Percentiles rank a stretch among this genome's conserved stretches.
Conservation (phyloP, 2,888 invertebrate species). For the Dynastes grantii region DNA sequence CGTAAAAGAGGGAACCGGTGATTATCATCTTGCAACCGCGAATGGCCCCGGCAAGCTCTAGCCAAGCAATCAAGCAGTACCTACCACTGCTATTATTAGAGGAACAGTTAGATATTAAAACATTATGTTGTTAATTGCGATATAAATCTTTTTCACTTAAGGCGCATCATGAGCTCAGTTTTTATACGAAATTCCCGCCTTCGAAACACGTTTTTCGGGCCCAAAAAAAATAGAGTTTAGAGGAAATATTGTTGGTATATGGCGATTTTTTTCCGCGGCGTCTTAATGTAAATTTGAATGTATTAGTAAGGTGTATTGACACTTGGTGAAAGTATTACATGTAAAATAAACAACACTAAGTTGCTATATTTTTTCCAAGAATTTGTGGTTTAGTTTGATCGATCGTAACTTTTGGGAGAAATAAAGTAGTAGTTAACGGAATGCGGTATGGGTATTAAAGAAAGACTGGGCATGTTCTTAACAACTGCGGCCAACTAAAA, state of each 20-base stretch:
- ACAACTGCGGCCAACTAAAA: too few species aligned
- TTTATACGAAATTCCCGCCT: background rate
- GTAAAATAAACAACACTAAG: too few species aligned
- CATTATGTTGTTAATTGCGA: constrained; percentile 34
- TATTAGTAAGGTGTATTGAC: too few species aligned
- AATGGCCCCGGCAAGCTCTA: background rate
- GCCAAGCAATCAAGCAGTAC: background rate
- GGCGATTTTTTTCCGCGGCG: too few species aligned
- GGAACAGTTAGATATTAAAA: constrained; percentile 35
- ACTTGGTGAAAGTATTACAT: too few species aligned
- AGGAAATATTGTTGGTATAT: background rate
- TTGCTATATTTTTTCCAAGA: too few species aligned
- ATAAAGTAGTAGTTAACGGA: too few species aligned
- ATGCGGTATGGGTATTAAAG: too few species aligned
- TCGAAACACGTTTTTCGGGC: constrained; percentile 13
- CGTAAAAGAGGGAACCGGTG: background rate
- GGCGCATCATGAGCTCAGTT: constrained; percentile 24
- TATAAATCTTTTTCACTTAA: constrained; percentile 37
- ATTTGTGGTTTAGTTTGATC: too few species aligned
- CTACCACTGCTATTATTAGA: background rate
- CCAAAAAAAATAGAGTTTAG: constrained; percentile 7
- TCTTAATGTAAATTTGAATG: too few species aligned
- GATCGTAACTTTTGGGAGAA: too few species aligned
- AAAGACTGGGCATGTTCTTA: too few species aligned
- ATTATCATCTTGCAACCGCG: constrained; percentile 1